Base-by-base conservation (phyloP, 1,140 invertebrate species). In the Leptonema lineaticorne region DNA sequence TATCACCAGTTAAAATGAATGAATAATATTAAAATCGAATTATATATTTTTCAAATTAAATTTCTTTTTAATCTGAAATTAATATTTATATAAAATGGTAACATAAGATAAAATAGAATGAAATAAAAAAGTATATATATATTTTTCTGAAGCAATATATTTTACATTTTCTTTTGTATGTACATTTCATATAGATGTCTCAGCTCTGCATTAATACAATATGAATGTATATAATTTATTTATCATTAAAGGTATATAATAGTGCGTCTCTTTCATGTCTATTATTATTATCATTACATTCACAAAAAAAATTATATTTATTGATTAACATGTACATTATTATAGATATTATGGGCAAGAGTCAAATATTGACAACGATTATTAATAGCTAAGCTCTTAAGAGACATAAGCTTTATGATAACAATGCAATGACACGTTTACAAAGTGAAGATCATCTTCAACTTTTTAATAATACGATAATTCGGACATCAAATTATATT, bases 61-160 rank as follows among this genome's bases (percentile, higher is more conserved):
- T n/a, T n/a, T n/a, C n/a, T n/a, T n/a, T n/a, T n/a, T n/a, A n/a
- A n/a, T n/a, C n/a, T n/a, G n/a, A n/a, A n/a, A n/a, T n/a, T n/a
- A n/a, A n/a, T n/a, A n/a, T n/a, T n/a, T n/a, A n/a, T n/a, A n/a
- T n/a, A n/a, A n/a, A n/a, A n/a, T n/a, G n/a, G n/a, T n/a, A n/a
- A n/a, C n/a, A n/a, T n/a, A n/a, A n/a, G n/a, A n/a, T n/a, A n/a
- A n/a, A n/a, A n/a, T n/a, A n/a, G 3, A 6, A 45, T 45, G 14
- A 6, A 7, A 45, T 7, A 45, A 45, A 45, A 45, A 45, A n/a
- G 16, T 14, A 41, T 41, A 2, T 16, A 41, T 26, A 26, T 1
- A 7, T 53, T 26, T 53, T 53, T 18, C 9, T 53, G 50, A 53
- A 53, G 50, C 50, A 53, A 53, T 53, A 53, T 53, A 53, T 53